Conservation (phyloP, 2,113 vertebrate genomes). For the Salvelinus alpinus region DNA sequence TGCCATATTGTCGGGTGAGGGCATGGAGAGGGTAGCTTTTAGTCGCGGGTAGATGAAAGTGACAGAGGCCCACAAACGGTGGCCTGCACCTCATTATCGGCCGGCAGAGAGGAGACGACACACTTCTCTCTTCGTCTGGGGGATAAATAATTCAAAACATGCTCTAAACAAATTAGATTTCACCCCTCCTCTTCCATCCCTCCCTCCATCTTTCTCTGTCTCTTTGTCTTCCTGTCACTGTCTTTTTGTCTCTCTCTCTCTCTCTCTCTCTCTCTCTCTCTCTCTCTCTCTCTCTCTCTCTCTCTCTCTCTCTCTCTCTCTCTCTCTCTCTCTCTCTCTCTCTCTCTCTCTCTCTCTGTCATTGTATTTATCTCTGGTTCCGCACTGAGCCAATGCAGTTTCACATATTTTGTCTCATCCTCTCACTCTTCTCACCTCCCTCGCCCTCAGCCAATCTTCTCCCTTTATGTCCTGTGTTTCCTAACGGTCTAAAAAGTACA, state of each 20-base stretch:
- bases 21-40: constrained; percentile 28
- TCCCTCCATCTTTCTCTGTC: not conserved
- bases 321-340: not conserved
- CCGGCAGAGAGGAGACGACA: constrained; percentile 14
- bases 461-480: not conserved
- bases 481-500: constrained; percentile 43
- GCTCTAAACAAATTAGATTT: constrained; percentile 60
- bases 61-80: constrained; percentile 32
- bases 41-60: constrained; percentile 55
- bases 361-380: not conserved
- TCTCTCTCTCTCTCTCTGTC: not conserved
- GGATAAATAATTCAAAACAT: constrained; percentile 65
- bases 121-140: constrained; percentile 34
- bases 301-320: constrained; percentile 1
- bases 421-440: not conserved
- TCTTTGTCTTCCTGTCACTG: not conserved
- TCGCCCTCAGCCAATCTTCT: constrained; percentile 10
- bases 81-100: constrained; percentile 56
- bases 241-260: no score
- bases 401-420: not conserved
- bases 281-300: constrained; percentile 6
- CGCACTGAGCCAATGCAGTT: not conserved
- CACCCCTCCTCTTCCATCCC: constrained; percentile 20
- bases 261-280: no score
- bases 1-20: not conserved